phyloP scores from a whole-genome alignment of 2,113 vertebrate species.

The Labeo rohita region DNA sequence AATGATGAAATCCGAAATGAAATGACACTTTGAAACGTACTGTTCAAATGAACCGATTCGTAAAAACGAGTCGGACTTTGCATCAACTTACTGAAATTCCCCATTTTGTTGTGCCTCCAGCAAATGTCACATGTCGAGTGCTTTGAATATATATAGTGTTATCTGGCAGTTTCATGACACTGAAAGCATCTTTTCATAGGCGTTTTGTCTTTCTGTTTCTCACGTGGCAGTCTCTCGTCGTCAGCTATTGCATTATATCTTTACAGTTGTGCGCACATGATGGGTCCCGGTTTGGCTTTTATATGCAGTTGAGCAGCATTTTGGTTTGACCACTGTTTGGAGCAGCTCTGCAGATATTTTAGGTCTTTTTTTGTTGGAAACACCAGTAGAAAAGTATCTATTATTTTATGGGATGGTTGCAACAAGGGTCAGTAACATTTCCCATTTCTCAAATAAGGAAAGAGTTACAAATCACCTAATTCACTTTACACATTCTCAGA shows the following conservation, averaged over 20 bases:
- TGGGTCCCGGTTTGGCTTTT: slow-evolving; percentile 8
- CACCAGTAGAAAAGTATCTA: not conserved
- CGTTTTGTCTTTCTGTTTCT: slow-evolving; percentile 28
- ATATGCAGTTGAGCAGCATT: not conserved
- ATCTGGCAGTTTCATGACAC: slow-evolving; percentile 16
- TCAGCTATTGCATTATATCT: slow-evolving; percentile 51
- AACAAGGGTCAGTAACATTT: too few species aligned
- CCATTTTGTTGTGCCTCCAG: not conserved
- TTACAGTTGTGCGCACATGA: slow-evolving; percentile 20
- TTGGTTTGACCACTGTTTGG: not conserved
- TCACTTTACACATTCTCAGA: too few species aligned
- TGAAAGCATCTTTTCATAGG: slow-evolving; percentile 61
- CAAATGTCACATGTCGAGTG: slow-evolving; percentile 57
- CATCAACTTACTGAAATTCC: not conserved
- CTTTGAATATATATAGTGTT: slow-evolving; percentile 34
- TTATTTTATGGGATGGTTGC: too few species aligned
- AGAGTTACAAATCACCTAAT: too few species aligned
- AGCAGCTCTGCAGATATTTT: not conserved
- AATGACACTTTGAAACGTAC: not conserved
- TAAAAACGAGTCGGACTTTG: not conserved
- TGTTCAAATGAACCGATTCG: not conserved
- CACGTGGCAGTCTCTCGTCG: slow-evolving; percentile 52
- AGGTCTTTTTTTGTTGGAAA: not conserved
- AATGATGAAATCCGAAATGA: not conserved
- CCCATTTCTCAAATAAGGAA: too few species aligned